These are phyloP conservation scores for Stichodactyla mertensii DNA, from an alignment of 64 coral and sea anemone species.

Conservation along the genomic window DNA sequence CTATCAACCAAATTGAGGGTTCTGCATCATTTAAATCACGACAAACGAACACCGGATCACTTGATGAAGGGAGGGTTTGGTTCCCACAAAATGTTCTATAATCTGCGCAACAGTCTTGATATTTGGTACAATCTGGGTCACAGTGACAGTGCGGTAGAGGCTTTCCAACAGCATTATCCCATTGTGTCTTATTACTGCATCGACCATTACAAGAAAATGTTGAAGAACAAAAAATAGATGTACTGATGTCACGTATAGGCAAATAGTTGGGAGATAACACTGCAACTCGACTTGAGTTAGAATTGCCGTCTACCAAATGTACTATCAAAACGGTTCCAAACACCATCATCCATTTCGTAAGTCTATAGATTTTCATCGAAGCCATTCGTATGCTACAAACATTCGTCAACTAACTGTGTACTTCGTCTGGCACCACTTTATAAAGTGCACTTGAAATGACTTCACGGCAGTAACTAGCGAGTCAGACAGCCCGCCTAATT, in stretches of 20 bases:
- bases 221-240: not conserved
- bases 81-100: not conserved
- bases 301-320: not conserved
- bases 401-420: not conserved
- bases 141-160: not conserved
- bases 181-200: not conserved
- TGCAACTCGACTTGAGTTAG: not conserved
- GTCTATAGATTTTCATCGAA: not conserved
- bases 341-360: not conserved
- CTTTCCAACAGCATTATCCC: not conserved
- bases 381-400: not conserved
- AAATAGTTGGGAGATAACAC: not conserved
- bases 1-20: not conserved
- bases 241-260: not conserved
- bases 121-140: not conserved
- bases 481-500: not conserved
- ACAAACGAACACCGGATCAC: not conserved
- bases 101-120: constrained; percentile 7
- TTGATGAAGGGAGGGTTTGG: too few species aligned
- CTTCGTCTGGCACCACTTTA: not conserved
- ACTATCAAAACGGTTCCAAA: not conserved
- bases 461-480: not conserved
- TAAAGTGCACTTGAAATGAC: not conserved
- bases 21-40: not conserved
- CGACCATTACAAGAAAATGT: not conserved